These are phyloP conservation scores for Tyto alba DNA, from an alignment of 2,113 vertebrate genomes.

Conservation along the genomic window DNA sequence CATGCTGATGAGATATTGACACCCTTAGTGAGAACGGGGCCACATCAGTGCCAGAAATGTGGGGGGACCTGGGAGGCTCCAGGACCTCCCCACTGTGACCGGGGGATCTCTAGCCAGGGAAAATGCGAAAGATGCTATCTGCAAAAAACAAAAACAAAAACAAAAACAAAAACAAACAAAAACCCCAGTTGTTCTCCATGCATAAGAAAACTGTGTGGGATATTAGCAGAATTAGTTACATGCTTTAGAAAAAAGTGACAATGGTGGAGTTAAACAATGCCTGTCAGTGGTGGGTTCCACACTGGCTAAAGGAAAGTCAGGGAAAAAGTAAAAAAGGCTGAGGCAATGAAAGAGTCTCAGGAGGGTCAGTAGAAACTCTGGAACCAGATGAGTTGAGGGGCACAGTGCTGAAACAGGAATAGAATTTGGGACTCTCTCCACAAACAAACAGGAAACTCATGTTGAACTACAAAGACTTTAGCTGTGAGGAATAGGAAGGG, in stretches of 20 bases:
- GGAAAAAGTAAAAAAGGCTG: not conserved
- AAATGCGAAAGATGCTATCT: not conserved
- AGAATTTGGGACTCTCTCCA: not conserved
- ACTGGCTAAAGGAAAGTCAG: not conserved
- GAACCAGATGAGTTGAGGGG: not conserved
- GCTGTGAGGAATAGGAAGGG: not conserved
- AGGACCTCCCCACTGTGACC: rapidly evolving
- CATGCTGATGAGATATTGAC: not conserved
- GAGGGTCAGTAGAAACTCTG: not conserved
- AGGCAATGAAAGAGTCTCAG: not conserved
- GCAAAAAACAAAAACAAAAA: too few relatives aligned
- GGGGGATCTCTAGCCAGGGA: not conserved
- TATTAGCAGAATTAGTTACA: not conserved
- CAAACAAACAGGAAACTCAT: not conserved
- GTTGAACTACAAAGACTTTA: not conserved
- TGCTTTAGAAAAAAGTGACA: not conserved
- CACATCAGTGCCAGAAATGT: not conserved
- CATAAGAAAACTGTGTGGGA: not conserved
- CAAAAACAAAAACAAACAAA: too few relatives aligned
- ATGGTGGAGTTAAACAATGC: not conserved
- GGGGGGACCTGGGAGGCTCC: not conserved
- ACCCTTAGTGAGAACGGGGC: not conserved
- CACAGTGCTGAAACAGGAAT: rapidly evolving
- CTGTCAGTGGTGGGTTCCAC: not conserved
- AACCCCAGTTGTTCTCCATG: rapidly evolving